Base-by-base conservation (phyloP, 1,140 invertebrate species). In the Drosophila simulans region DNA sequence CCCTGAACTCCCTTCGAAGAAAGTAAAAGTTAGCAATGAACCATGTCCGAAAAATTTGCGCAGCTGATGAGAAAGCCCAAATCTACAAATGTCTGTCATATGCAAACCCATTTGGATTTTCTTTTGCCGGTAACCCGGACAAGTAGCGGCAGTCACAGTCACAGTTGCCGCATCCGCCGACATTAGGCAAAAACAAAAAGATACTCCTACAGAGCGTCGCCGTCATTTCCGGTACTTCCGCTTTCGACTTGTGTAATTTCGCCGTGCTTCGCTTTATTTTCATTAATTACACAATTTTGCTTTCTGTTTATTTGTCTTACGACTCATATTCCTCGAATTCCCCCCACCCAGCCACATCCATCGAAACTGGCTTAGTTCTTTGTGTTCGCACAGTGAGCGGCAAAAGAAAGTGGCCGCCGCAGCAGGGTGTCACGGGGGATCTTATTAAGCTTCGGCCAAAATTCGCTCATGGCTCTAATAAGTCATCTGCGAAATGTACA, bases 201-300 rank as follows among this genome's bases (percentile, higher is more conserved):
- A 65, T 45, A 62, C 77, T 69, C 82, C 72, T 77, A 75, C 69
- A 64, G 60, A 55, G 70, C 46, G 62, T 71, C 60, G 65, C 37
- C 17, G 53, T 64, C 83, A 78, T 83, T 88, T 88, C 83, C 83
- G 83, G 45, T 56, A 79, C 71, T 89, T 88, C 84, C 83, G 83
- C 84, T 88, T 89, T 83, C 71, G 45, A 65, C 75, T 88, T 88
- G 84, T 86, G 66, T 86, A 88, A 86, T 79, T 71, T 57, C 51
- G 69, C 51, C 79, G 52, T 70, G 62, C 55, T 74, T 57, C 57
- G 62, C 63, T 77, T 77, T 56, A 60, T 77, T 60, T 77, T 70
- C 73, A 69, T 77, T 77, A 77, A 77, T 77, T 80, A 79, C 71
- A 76, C 71, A 83, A 83, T 77, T 79, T 69, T 63, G 53, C 62